These are phyloP conservation scores for Cynocephalus volans DNA, from an alignment of 2,113 vertebrate genomes.

Conservation along the genomic window DNA sequence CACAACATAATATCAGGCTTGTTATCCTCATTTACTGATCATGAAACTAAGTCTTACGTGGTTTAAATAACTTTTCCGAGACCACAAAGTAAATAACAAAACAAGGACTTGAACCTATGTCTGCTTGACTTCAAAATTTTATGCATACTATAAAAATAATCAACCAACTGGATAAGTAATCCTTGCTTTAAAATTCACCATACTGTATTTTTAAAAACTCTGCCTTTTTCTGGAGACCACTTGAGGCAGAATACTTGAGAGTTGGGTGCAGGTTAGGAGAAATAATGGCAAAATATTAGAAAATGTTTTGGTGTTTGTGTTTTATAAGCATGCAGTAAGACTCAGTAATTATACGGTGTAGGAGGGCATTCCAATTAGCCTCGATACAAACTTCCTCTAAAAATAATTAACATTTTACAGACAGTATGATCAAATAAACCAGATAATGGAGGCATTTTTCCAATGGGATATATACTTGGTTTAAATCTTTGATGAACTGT, in stretches of 20 bases:
- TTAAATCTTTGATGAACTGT: slow-evolving; percentile 74
- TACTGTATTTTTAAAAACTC: neutral
- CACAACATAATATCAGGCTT: neutral
- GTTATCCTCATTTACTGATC: neutral
- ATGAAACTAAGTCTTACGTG: neutral
- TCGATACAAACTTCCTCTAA: slow-evolving; percentile 52
- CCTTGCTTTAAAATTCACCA: slow-evolving; percentile 14
- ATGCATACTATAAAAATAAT: slow-evolving; percentile 36
- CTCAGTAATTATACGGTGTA: slow-evolving; percentile 12
- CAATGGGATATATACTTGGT: slow-evolving; percentile 57
- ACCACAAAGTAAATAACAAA: slow-evolving; percentile 31
- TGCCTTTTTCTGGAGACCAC: neutral
- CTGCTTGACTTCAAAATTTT: slow-evolving; percentile 37
- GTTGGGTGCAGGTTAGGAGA: neutral
- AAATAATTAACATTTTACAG: slow-evolving; percentile 72
- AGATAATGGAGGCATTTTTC: slow-evolving; percentile 62
- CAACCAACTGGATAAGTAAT: neutral
- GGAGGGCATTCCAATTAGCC: slow-evolving; percentile 56
- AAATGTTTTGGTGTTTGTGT: neutral
- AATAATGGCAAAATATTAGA: neutral
- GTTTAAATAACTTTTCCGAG: slow-evolving; percentile 55
- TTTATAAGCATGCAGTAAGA: neutral
- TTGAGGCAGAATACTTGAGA: neutral
- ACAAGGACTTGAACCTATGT: neutral
- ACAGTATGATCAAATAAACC: slow-evolving; percentile 67